A percentile compares a stretch with the other conserved stretches of the same genome.
Evolutionary conservation across 2,113 vertebrate genomes (phyloP).

Genomic region (Struthidea cinerea): DNA sequence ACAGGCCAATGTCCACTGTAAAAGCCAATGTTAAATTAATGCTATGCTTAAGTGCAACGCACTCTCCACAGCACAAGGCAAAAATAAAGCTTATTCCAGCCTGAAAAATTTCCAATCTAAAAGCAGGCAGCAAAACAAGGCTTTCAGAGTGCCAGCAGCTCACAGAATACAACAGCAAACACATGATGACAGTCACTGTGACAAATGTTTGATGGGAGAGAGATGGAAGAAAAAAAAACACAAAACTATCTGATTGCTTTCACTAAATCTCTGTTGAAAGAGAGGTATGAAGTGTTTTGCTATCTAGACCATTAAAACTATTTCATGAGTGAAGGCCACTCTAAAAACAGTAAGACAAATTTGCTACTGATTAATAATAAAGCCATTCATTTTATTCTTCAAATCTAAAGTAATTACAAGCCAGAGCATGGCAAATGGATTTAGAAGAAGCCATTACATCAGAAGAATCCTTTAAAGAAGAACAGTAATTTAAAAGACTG

Average conservation of each 20-base stretch:
- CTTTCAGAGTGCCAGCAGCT: neutral
- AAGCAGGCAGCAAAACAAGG: neutral
- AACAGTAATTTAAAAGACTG: conserved; percentile 69
- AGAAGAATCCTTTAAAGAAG: conserved; percentile 70
- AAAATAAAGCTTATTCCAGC: neutral
- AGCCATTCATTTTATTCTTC: conserved; percentile 70
- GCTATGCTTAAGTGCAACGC: neutral
- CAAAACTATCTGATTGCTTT: conserved; percentile 26
- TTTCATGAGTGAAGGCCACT: conserved; percentile 60
- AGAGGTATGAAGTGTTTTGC: conserved; percentile 48
- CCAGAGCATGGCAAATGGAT: conserved; percentile 68
- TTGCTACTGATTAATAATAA: conserved; percentile 71
- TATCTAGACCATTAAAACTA: conserved; percentile 53
- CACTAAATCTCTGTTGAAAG: conserved; percentile 39
- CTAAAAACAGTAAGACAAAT: conserved; percentile 69
- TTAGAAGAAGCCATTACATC: conserved; percentile 64
- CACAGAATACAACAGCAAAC: neutral
- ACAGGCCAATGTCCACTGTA: neutral
- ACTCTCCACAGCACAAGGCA: neutral
- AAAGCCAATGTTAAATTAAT: neutral
- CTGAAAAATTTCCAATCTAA: neutral
- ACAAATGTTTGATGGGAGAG: neutral
- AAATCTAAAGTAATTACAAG: conserved; percentile 71
- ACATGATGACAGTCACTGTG: neutral
- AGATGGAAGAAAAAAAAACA: neutral